These are phyloP conservation scores for Morpho deidamia DNA, from an alignment of 2,888 invertebrate genomes.

Conservation along the genomic window DNA sequence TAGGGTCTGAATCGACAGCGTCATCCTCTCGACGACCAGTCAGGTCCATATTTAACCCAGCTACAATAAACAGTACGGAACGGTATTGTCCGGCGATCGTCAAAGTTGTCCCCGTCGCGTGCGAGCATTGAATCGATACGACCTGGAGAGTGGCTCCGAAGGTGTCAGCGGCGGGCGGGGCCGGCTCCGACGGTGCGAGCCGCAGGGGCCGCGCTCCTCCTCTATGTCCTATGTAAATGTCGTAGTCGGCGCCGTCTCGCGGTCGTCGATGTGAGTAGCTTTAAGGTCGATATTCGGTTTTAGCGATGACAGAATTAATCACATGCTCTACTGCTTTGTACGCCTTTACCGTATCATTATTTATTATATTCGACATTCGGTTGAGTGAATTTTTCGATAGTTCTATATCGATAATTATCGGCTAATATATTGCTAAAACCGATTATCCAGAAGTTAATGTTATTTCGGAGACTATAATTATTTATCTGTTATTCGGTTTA, in stretches of 20 bases:
- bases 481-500: constrained; percentile 22
- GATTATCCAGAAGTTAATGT: constrained; percentile 11
- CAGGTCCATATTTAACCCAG: no score
- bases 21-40: no score
- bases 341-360: no score
- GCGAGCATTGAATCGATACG: no score
- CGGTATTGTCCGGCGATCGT: no score
- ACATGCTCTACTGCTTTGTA: background rate
- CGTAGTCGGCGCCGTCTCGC: constrained; percentile 34
- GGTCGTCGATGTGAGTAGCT: constrained; percentile 5
- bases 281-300: constrained; percentile 10
- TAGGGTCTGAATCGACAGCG: no score
- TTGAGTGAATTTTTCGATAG: no score
- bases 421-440: constrained; percentile 10
- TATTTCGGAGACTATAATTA: constrained; percentile 21
- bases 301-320: constrained; percentile 2
- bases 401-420: no score
- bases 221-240: constrained; percentile 46
- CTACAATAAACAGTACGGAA: no score
- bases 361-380: no score
- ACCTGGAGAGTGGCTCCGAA: background rate
- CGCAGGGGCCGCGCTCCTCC: constrained; percentile 21
- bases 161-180: background rate
- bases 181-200: background rate
- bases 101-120: no score